Evolutionary conservation across 1,140 invertebrate species (phyloP).

Genomic region (Drosophila baimaii): DNA sequence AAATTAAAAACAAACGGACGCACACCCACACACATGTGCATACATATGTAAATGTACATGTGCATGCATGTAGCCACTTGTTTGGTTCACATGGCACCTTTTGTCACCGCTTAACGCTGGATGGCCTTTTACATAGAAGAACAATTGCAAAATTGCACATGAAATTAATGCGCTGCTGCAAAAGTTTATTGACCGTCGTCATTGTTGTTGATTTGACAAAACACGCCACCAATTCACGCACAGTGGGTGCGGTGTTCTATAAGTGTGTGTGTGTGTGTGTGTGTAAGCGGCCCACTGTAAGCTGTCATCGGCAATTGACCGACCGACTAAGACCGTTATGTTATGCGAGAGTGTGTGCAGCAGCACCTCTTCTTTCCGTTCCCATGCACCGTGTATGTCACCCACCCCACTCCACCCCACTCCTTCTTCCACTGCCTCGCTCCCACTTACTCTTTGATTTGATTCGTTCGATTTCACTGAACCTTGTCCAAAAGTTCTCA

Average conservation of each 20-base stretch:
- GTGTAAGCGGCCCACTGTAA: constrained; percentile 32
- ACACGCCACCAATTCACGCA: constrained; percentile 63
- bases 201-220: constrained; percentile 78
- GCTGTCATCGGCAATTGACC: constrained; percentile 39
- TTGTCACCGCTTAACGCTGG: constrained; percentile 34
- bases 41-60: constrained; percentile 1
- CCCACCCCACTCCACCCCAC: not conserved
- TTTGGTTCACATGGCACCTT: constrained; percentile 40
- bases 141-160: constrained; percentile 74
- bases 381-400: constrained; percentile 23
- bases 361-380: constrained; percentile 38
- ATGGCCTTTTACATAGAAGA: constrained; percentile 25
- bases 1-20: constrained; percentile 8
- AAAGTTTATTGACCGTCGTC: constrained; percentile 81
- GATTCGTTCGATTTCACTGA: constrained; percentile 18
- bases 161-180: constrained; percentile 24
- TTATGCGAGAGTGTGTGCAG: constrained; percentile 19
- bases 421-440: not conserved
- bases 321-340: constrained; percentile 38
- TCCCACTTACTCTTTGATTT: constrained; percentile 4
- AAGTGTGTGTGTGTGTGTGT: not conserved
- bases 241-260: constrained; percentile 27
- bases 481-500: constrained; percentile 40
- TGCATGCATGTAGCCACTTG: constrained; percentile 11
- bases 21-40: constrained; percentile 2